Evolutionary conservation across 2,797 vertebrate genomes (phyloP), one percentile per base, ranked within the genome.

Genomic region (Chelon labrosus): DNA sequence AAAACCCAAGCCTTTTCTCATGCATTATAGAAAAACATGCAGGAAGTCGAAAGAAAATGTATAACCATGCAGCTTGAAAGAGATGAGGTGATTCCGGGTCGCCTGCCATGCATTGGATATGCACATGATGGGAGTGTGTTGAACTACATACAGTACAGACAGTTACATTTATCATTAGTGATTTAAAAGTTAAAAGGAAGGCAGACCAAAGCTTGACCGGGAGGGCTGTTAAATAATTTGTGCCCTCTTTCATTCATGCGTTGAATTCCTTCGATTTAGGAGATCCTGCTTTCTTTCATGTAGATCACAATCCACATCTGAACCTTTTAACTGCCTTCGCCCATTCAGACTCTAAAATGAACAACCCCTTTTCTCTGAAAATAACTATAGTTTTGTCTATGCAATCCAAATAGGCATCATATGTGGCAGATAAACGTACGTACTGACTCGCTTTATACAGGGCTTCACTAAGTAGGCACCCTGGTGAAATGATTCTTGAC

Each of bases 191-290:
- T 61, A 63, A 75, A 73, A 73, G 69, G 5, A 19, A 55, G 13
- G 55, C 16, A 55, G 57, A 60, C 63, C 27, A 47, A 68, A 65
- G 56, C 59, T 65, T 64, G 31, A 44, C 56, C 59, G 35, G 62
- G 7, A 60, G n/a, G 12, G 39, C n/a, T 57, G 10, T 63, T 85
- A 59, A 81, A 85, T 82, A 37, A 86, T 82, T 78, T 58, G 63
- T 69, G 35, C 49, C 22, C 42, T 12, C 61, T 72, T 73, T 68
- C 37, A 67, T 75, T 71, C 59, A 64, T 41, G 50, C 62, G 82
- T 81, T 72, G 52, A 54, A 62, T 71, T 61, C 61, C 39, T 66
- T 65, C 42, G 61, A 35, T 42, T 49, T 59, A 66, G 41, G 22
- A 3, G 10, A 67, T 58, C 47, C 31, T 65, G 65, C 66, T 54